Evolutionary conservation across 2,113 vertebrate genomes (phyloP).

Genomic region (Neotoma lepida): DNA sequence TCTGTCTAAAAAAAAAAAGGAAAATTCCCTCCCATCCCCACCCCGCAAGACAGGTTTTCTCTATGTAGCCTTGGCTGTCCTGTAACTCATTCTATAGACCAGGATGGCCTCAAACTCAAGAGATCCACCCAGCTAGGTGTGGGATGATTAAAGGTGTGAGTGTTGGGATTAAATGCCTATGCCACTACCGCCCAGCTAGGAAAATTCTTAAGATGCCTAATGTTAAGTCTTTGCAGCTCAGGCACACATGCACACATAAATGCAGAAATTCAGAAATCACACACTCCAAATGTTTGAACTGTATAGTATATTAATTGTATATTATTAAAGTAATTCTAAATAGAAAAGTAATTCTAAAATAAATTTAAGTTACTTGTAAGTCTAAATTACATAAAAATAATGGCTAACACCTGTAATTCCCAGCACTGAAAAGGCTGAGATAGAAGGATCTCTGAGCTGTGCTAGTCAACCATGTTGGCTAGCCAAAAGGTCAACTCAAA

Average conservation of each 20-base stretch:
- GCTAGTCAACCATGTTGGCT: background rate
- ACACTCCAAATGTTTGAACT: background rate
- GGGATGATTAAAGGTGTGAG: too few relatives aligned
- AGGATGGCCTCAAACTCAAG: too few relatives aligned
- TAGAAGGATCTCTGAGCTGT: background rate
- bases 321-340: constrained; percentile 39
- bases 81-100: too few relatives aligned
- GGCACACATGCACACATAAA: background rate
- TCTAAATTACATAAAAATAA: background rate
- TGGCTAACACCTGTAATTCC: background rate
- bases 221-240: background rate
- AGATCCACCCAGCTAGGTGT: too few relatives aligned
- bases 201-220: background rate
- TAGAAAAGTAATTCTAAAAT: background rate
- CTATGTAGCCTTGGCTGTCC: too few relatives aligned
- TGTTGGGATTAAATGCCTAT: too few relatives aligned
- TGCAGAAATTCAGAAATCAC: background rate
- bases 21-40: too few relatives aligned
- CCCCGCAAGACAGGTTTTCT: too few relatives aligned
- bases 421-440: background rate
- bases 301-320: background rate
- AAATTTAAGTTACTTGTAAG: background rate
- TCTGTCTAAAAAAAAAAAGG: background rate
- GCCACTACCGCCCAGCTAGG: too few relatives aligned
- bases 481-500: background rate